A percentile compares a stretch with the other conserved stretches of the same genome.
Conservation (phyloP, 23 tunicate genomes). For the Ciona savignyi region DNA sequence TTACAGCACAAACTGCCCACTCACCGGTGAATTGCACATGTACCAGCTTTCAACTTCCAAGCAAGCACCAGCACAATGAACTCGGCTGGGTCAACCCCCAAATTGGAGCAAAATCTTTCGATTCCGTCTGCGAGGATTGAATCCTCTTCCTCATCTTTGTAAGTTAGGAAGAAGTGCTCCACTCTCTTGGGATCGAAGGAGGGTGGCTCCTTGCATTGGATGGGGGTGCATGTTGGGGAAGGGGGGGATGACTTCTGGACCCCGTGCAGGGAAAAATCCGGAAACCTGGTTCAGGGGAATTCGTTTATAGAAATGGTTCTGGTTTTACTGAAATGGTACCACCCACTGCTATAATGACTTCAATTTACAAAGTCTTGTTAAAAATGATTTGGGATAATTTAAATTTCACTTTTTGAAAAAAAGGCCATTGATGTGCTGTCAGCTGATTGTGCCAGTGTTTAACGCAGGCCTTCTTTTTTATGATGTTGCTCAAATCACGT, state of each 20-base stretch:
- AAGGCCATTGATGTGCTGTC: no score
- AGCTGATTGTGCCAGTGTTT: no score
- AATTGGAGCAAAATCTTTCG: conserved; percentile 50
- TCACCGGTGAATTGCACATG: no score
- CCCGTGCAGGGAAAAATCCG: conserved; percentile 76
- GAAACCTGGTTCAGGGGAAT: conserved; percentile 30
- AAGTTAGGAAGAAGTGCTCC: conserved; percentile 28
- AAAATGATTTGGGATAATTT: no score
- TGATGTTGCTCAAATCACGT: no score
- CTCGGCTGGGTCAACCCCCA: conserved; percentile 75
- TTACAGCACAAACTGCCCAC: no score
- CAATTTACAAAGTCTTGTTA: no score
- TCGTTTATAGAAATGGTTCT: no score
- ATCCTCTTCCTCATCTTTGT: conserved; percentile 44
- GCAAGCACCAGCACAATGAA: conserved; percentile 70
- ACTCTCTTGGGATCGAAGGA: conserved; percentile 18
- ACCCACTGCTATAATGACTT: no score
- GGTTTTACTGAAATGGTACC: no score
- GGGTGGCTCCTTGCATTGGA: not conserved
- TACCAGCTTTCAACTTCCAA: conserved; percentile 92
- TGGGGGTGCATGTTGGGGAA: conserved; percentile 16
- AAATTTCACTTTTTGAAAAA: no score
- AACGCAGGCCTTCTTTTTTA: no score
- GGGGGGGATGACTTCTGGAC: conserved; percentile 77
- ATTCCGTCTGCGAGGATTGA: conserved; percentile 56